Base-by-base conservation (phyloP, 2,113 vertebrate genomes). In the Aptenodytes forsteri region DNA sequence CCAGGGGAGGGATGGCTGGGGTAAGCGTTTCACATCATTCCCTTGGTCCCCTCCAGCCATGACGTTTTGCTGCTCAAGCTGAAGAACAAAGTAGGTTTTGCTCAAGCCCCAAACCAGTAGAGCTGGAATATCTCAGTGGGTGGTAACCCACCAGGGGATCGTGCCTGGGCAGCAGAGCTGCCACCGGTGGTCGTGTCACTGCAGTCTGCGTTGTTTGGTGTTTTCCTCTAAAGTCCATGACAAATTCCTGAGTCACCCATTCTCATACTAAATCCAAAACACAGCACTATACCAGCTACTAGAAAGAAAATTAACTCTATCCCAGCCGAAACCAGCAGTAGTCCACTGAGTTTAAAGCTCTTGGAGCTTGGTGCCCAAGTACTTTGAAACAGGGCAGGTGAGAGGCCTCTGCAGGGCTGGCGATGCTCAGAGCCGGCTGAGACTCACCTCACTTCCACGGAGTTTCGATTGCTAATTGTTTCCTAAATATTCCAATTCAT, bases 161-260 rank as follows among this genome's bases (percentile, higher is more conserved):
- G 0, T 23, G 49, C 8, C 54, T 22, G 78, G 34, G 49, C 1
- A 9, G 36, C 78, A 14, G 50, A 69, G 50, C 50, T 62, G 56
- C 61, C 55, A 26, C 46, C 4, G 0, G 20, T 4, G 3, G 3
- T 9, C 1, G 4, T 14, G 44, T 12, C 72, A 8, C 78, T 55
- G 38, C 0, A 6, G 12, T 3, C 59, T 13, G 40, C 3, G 1
- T 4, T 1, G 7, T 2, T 20, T 7, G 32, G 4, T 34, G 81
- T 10, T 73, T 34, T 36, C 49, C 44, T 47, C 49, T 26, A 1
- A 8, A 46, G 5, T 2, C 50, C 17, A 0, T 8, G 40, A 34
- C 15, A 11, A 9, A 49, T 32, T 49, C 69, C 59, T 4, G 54
- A 30, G 21, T 56, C 36, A 21, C 23, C 49, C 40, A 0, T 26